Percentiles rank a stretch among this genome's conserved stretches.
Conservation (phyloP, 2,113 vertebrate genomes). For the Stegostoma tigrinum region DNA sequence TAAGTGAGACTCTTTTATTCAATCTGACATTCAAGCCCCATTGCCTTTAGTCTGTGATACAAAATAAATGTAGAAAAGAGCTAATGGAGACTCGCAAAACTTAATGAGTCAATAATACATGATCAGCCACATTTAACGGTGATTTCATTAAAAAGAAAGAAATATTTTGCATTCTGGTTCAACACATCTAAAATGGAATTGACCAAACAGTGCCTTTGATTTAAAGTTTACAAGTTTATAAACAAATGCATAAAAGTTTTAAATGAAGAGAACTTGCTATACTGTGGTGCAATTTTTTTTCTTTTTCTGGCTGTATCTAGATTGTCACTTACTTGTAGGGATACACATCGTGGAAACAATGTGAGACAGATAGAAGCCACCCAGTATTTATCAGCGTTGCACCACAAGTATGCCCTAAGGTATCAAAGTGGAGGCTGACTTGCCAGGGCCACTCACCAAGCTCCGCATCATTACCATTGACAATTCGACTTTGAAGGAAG, state of each 20-base stretch:
- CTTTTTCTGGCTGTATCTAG: background rate
- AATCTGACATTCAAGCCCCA: background rate
- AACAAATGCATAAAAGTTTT: background rate
- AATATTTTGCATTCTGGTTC: background rate
- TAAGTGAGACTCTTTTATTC: background rate
- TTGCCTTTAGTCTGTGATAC: background rate
- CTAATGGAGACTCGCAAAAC: background rate
- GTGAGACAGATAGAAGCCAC: slow-evolving; percentile 63
- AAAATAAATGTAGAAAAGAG: background rate
- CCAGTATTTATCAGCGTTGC: slow-evolving; percentile 59
- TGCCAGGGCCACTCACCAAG: slow-evolving; percentile 71
- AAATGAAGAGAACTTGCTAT: background rate
- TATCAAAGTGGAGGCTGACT: slow-evolving; percentile 62
- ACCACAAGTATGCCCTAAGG: slow-evolving; percentile 52
- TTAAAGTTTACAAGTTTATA: background rate
- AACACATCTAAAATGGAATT: background rate
- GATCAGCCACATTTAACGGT: background rate
- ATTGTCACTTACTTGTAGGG: background rate
- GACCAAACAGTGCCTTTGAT: background rate
- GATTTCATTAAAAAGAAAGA: background rate
- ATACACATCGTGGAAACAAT: slow-evolving; percentile 54
- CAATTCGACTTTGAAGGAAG: slow-evolving; percentile 64
- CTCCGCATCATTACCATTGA: slow-evolving; percentile 61
- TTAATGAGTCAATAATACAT: background rate
- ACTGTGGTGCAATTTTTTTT: background rate